Base-by-base conservation (phyloP, 2,113 vertebrate genomes). In the Cynopterus brachyotis region DNA sequence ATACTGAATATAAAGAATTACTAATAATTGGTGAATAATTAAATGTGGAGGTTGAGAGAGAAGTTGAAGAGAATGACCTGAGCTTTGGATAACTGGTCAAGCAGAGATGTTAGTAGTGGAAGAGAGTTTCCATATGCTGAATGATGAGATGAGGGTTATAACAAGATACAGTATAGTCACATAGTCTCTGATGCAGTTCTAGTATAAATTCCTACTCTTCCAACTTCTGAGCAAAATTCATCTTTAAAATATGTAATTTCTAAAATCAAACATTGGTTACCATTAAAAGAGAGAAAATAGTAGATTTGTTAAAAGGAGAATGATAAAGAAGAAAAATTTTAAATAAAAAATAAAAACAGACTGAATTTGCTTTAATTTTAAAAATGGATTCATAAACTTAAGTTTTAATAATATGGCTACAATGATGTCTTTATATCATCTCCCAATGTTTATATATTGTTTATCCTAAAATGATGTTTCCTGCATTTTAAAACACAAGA, bases 201-300 rank as follows among this genome's bases (percentile, higher is more conserved):
- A 45, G 26, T n/a, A 62, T 32, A 72, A 55, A 78, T 83, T 37
- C 22, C 55, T 73, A 30, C n/a, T 73, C 28, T 80, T 83, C 55
- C 84, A 66, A 79, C 8, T 59, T 88, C 47, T 42, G 42, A 88
- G n/a, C 4, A 83, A 88, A 72, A 79, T 24, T 73, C 37, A 60
- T 82, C 70, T 89, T 83, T 79, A 91, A 94, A 66, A 91, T 83
- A 88, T n/a, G 35, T 17, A 30, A 47, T 70, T 91, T 87, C 19
- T 67, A 67, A 91, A 96, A 67, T 32, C 40, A 66, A 94, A 73
- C 5, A 83, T 67, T 22, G 2, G 30, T 35, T 79, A 4, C 57
- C 53, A 84, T 8, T 72, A 45, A 30, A 72, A 93, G 47, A 60
- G 8, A 82, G n/a, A 60, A 60, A 72, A 60, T 16, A 80, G 16